phyloP scores from a whole-genome alignment of 1,140 invertebrate species.

The Alviniconcha marisindica region DNA sequence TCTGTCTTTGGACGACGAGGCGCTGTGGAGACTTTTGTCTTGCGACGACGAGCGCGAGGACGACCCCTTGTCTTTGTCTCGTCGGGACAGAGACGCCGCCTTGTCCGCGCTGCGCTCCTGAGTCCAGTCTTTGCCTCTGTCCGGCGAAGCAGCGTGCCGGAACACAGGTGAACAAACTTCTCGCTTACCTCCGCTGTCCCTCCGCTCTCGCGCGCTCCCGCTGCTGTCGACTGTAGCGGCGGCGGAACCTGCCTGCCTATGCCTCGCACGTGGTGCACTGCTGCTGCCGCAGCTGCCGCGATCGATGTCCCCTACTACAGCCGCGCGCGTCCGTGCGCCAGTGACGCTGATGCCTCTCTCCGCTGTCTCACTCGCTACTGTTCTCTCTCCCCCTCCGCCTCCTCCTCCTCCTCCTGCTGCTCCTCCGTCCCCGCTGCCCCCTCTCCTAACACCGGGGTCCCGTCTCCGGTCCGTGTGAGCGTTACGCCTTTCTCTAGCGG shows the following conservation, averaged over 20 bases:
- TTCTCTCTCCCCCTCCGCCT: neutral
- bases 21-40: neutral
- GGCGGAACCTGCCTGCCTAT: too few relatives aligned
- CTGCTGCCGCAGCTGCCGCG: too few relatives aligned
- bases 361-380: too few relatives aligned
- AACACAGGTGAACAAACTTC: too few relatives aligned
- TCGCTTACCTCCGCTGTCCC: neutral
- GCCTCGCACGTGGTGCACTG: too few relatives aligned
- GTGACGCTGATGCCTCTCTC: too few relatives aligned
- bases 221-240: neutral
- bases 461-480: too few relatives aligned
- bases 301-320: neutral
- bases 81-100: neutral
- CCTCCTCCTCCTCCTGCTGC: neutral
- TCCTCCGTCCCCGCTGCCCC: neutral
- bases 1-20: conserved; percentile 7
- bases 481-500: too few relatives aligned
- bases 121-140: too few relatives aligned
- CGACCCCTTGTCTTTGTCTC: neutral
- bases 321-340: too few relatives aligned
- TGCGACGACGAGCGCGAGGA: conserved; percentile 2
- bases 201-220: neutral
- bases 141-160: too few relatives aligned
- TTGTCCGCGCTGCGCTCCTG: neutral
- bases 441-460: too few relatives aligned